phyloP scores from a whole-genome alignment of 1,140 invertebrate genomes.

The Ectropis grisescens region DNA sequence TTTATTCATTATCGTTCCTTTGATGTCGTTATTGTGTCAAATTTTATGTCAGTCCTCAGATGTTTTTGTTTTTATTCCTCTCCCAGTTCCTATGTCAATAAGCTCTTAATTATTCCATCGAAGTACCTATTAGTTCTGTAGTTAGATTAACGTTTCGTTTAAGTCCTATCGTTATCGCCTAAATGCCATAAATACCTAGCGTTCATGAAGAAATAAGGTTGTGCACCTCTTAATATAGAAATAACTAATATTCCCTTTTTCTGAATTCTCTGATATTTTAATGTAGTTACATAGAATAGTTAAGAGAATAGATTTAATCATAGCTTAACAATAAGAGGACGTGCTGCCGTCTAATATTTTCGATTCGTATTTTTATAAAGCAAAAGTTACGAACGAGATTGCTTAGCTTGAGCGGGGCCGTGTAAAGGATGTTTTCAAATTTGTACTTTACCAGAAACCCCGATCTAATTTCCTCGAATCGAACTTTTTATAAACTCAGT shows the following conservation, averaged over 20 bases:
- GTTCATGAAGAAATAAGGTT: slow-evolving; percentile 69
- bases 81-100: slow-evolving; percentile 53
- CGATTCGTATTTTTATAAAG: slow-evolving; percentile 69
- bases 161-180: slow-evolving; percentile 55
- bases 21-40: too few relatives aligned
- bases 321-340: slow-evolving; percentile 64
- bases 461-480: too few relatives aligned
- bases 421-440: too few relatives aligned
- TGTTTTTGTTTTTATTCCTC: slow-evolving; percentile 18
- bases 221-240: slow-evolving; percentile 67
- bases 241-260: slow-evolving; percentile 66
- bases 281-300: slow-evolving; percentile 59
- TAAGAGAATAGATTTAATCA: slow-evolving; percentile 58
- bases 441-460: too few relatives aligned
- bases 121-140: too few relatives aligned
- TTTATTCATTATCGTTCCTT: too few relatives aligned
- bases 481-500: too few relatives aligned
- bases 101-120: slow-evolving; percentile 15
- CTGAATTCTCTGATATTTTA: slow-evolving; percentile 70
- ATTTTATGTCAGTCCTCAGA: too few relatives aligned
- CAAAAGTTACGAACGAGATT: slow-evolving; percentile 65
- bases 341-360: slow-evolving; percentile 63
- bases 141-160: slow-evolving; percentile 26
- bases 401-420: slow-evolving; percentile 66
- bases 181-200: slow-evolving; percentile 62